Evolutionary conservation across 2,113 vertebrate genomes (phyloP).

Genomic region (Pelusios castaneus): DNA sequence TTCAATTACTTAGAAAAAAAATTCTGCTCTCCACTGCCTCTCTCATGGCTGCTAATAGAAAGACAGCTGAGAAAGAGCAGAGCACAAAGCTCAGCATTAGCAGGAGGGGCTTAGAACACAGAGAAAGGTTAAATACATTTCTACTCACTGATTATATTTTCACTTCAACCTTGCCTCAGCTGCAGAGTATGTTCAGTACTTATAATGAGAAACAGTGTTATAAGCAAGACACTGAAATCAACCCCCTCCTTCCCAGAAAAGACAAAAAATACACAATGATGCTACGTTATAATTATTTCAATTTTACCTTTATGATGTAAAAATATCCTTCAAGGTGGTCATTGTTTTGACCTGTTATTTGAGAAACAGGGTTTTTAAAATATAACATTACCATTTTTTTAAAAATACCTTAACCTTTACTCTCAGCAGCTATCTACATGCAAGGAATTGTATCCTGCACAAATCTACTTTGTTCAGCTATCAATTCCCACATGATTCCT

Average conservation of each 20-base stretch:
- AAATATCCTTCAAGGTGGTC: not conserved
- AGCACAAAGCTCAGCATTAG: constrained; percentile 45
- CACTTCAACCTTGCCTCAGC: constrained; percentile 35
- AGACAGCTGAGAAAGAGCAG: constrained; percentile 57
- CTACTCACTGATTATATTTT: constrained; percentile 43
- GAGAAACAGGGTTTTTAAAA: not conserved
- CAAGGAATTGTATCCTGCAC: not conserved
- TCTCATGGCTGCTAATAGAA: constrained; percentile 53
- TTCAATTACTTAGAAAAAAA: constrained; percentile 54
- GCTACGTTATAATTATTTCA: not conserved
- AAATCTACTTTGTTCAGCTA: constrained; percentile 8
- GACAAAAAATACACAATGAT: not conserved
- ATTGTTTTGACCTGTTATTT: not conserved
- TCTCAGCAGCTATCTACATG: not conserved
- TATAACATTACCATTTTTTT: not conserved
- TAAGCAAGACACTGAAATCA: not conserved
- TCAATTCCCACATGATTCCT: not conserved
- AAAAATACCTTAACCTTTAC: not conserved
- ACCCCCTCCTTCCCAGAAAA: not conserved
- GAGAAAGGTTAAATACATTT: constrained; percentile 48
- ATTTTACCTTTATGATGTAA: constrained; percentile 12
- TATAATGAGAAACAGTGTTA: not conserved
- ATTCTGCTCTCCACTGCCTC: constrained; percentile 14
- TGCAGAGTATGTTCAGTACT: constrained; percentile 32
- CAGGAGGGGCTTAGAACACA: constrained; percentile 33